These are phyloP conservation scores for Pseudocheirus occidentalis DNA, from an alignment of 2,797 vertebrate species.

Conservation along the genomic window DNA sequence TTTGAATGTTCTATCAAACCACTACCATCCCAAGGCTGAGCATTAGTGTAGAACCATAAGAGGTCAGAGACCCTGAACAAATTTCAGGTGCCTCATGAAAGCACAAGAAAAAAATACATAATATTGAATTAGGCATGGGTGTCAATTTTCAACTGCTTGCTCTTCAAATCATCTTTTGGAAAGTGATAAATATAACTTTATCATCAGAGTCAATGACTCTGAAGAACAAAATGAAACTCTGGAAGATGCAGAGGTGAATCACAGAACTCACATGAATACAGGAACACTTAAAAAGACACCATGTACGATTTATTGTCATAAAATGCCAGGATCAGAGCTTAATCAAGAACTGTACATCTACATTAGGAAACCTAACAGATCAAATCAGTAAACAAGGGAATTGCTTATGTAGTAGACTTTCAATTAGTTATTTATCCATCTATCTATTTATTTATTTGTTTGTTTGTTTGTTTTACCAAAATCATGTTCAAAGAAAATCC, in stretches of 20 bases:
- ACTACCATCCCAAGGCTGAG: not conserved
- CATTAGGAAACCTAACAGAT: slow-evolving; percentile 74
- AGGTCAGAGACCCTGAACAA: not conserved
- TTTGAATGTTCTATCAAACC: not conserved
- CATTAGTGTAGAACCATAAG: not conserved
- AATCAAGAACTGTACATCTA: slow-evolving; percentile 78
- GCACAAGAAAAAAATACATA: not conserved
- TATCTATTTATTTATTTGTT: slow-evolving; percentile 25
- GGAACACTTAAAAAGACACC: accelerated
- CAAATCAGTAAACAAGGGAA: slow-evolving; percentile 80
- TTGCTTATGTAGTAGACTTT: slow-evolving; percentile 67
- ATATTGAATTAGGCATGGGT: slow-evolving; percentile 58
- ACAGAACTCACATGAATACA: accelerated
- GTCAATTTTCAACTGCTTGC: slow-evolving; percentile 30
- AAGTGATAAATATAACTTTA: not conserved
- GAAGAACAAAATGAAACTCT: not conserved
- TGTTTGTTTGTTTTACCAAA: slow-evolving; percentile 60
- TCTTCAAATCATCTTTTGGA: not conserved
- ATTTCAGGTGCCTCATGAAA: slow-evolving; percentile 37
- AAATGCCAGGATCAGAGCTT: slow-evolving; percentile 68
- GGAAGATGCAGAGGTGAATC: not conserved
- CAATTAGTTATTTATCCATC: slow-evolving; percentile 38
- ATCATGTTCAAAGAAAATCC: slow-evolving; percentile 71
- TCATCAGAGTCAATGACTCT: not conserved
- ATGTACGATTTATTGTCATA: slow-evolving; percentile 66